phyloP scores from a whole-genome alignment of 2,888 invertebrate species.

The Drosophila longiperda region DNA sequence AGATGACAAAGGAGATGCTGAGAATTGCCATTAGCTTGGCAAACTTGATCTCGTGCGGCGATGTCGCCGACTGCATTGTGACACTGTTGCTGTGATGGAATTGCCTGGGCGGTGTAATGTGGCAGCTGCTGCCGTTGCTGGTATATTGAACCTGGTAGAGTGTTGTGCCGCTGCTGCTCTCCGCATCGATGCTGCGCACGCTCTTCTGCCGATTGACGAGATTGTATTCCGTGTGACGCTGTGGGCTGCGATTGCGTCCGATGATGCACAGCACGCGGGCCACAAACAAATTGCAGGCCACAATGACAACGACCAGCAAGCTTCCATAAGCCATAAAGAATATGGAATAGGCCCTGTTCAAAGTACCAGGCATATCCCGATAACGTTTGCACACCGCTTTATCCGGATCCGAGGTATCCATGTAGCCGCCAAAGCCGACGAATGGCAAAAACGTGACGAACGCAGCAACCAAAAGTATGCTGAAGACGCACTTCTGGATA shows the following conservation, averaged over 20 bases:
- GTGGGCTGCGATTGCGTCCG: slow-evolving; percentile 83
- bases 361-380: slow-evolving; percentile 88
- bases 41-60: slow-evolving; percentile 93
- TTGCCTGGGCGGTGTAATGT: slow-evolving; percentile 59
- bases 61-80: slow-evolving; percentile 77
- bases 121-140: slow-evolving; percentile 34
- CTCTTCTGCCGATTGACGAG: slow-evolving; percentile 81
- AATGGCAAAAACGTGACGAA: slow-evolving; percentile 91
- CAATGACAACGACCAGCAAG: slow-evolving; percentile 90
- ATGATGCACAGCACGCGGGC: slow-evolving; percentile 89
- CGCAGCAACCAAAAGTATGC: slow-evolving; percentile 89
- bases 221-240: slow-evolving; percentile 82
- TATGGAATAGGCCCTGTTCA: slow-evolving; percentile 91
- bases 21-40: slow-evolving; percentile 93
- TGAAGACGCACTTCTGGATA: slow-evolving; percentile 89
- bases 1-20: slow-evolving; percentile 92
- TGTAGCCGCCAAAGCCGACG: slow-evolving; percentile 90
- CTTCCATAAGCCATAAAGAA: slow-evolving; percentile 91
- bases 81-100: slow-evolving; percentile 82
- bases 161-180: slow-evolving; percentile 81
- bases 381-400: slow-evolving; percentile 88
- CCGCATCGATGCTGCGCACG: slow-evolving; percentile 70
- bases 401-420: slow-evolving; percentile 85
- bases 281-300: slow-evolving; percentile 93
- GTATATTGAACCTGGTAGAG: slow-evolving; percentile 73